Percentiles rank a stretch among this genome's conserved stretches.
Evolutionary conservation across 1,140 invertebrate species (phyloP).

Genomic region (Latrodectus geometricus): DNA sequence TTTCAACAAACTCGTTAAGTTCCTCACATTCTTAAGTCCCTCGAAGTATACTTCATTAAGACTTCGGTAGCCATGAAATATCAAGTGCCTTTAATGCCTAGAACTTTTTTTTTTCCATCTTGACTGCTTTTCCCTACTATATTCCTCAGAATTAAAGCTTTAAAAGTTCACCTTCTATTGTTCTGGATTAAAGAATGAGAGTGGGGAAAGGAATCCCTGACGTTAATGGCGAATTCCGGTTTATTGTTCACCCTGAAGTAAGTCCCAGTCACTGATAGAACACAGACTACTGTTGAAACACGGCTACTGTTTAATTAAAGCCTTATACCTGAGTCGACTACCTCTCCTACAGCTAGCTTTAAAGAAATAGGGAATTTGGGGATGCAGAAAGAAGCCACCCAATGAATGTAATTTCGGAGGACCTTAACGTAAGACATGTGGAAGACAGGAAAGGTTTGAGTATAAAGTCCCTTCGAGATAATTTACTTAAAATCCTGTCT

Average conservation of each 20-base stretch:
- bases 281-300: conserved; percentile 4
- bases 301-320: conserved; percentile 54
- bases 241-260: conserved; percentile 40
- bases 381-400: neutral
- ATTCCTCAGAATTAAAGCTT: conserved; percentile 41
- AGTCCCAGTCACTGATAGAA: conserved; percentile 42
- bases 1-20: neutral
- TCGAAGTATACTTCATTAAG: conserved; percentile 32
- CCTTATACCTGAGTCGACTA: neutral
- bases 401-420: conserved; percentile 35
- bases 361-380: conserved; percentile 34
- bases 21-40: neutral
- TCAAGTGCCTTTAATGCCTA: conserved; percentile 10
- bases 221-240: conserved; percentile 43
- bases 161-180: conserved; percentile 25
- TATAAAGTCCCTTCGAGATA: conserved; percentile 47
- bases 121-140: neutral
- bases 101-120: neutral
- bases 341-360: neutral
- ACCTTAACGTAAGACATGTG: conserved; percentile 7
- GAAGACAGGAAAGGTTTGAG: conserved; percentile 18
- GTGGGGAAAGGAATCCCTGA: too few species aligned
- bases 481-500: conserved; percentile 45
- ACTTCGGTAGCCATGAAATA: neutral
- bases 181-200: conserved; percentile 10